Evolutionary conservation across 1,140 invertebrate species (phyloP).

Genomic region (Cherax quadricarinatus): DNA sequence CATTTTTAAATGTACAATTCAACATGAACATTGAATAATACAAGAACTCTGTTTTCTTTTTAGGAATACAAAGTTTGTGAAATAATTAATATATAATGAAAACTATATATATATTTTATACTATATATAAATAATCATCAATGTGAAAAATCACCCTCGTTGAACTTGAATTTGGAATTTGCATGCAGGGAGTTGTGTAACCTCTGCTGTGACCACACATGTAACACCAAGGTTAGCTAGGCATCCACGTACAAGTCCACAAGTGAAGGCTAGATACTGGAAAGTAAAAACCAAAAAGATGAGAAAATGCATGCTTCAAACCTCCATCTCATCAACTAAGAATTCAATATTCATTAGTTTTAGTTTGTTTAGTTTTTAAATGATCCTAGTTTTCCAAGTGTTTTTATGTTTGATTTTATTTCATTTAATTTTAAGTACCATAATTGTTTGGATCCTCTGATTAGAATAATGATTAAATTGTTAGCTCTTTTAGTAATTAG

Average conservation of each 20-base stretch:
- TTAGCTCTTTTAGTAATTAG: too few species aligned
- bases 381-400: too few species aligned
- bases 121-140: too few species aligned
- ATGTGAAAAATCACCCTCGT: constrained; percentile 72
- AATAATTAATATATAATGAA: too few species aligned
- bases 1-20: not conserved
- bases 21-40: not conserved
- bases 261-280: constrained; percentile 95
- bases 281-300: constrained; percentile 74
- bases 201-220: constrained; percentile 95
- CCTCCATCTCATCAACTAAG: not conserved
- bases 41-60: not conserved
- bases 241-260: constrained; percentile 95
- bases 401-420: too few species aligned
- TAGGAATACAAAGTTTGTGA: too few species aligned
- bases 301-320: not conserved
- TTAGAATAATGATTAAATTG: too few species aligned
- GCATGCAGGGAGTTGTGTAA: constrained; percentile 93
- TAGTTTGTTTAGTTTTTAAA: not conserved
- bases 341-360: too few species aligned
- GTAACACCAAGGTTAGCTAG: constrained; percentile 95
- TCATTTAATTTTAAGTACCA: too few species aligned
- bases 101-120: too few species aligned
- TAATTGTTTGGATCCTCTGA: too few species aligned
- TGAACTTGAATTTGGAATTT: constrained; percentile 90